Base-by-base conservation (phyloP, 92 coral and sea anemone species). In the Isaurus tuberculatus region DNA sequence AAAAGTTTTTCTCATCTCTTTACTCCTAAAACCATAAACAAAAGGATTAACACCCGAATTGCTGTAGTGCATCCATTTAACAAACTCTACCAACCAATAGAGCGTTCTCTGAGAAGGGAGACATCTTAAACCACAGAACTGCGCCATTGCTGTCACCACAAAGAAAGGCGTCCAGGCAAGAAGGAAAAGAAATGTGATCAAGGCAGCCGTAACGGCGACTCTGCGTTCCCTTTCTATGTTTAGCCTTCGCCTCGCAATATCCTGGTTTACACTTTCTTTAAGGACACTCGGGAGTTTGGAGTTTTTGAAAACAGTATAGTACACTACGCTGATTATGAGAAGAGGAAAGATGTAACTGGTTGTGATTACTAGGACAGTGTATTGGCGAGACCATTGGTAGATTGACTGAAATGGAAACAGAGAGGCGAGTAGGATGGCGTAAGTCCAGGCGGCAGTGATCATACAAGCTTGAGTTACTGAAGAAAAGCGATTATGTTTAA, bases 1-100 rank as follows among this genome's bases (percentile, higher is more conserved):
- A 58, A 94, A 92, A 9, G 94, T 77, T 46, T 70, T 75, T 64
- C 90, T 84, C 92, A 94, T 92, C 37, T 92, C 91, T 6, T 61
- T 84, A 65, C 91, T 88, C 78, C 98, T 64, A 44, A 90, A 79
- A 0, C 94, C 92, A 37, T 92, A 92, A 23, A 94, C 87, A 48
- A 88, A 58, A 9, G 96, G 98, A 70, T 94, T 94, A 6, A 94
- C 85, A 0, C 75, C 94, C 25, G 94, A 92, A 77, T 94, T 94
- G 40, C 92, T 79, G 72, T 92, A 94, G 64, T 94, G 97, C 91
- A 92, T 84, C 96, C 97, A 94, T 53, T 94, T 94, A 0, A 90
- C 91, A 67, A 92, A 84, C 2, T 74, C 75, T 67, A 91, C 75
- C 36, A 94, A 42, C 30, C 80, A 87, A 60, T 65, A 63, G 29